Conservation (phyloP, 2,113 vertebrate genomes). For the Lepidothrix coronata region DNA sequence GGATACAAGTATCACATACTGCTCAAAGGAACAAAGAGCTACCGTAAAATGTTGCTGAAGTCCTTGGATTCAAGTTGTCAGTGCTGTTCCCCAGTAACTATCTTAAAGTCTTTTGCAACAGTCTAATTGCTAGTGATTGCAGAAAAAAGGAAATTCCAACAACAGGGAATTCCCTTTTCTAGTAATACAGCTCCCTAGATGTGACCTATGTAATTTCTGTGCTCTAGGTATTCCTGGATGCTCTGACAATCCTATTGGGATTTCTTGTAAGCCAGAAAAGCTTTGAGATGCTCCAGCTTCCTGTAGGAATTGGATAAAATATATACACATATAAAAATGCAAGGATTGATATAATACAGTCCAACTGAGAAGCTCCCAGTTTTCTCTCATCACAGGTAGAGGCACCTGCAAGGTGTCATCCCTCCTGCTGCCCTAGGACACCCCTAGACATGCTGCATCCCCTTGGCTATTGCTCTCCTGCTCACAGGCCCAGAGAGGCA, state of each 20-base stretch:
- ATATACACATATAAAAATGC: not conserved
- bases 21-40: not conserved
- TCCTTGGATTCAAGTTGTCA: not conserved
- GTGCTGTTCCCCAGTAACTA: not conserved
- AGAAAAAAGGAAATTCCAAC: not conserved
- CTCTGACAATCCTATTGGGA: not conserved
- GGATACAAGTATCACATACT: not conserved
- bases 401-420: not conserved
- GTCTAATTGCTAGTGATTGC: not conserved
- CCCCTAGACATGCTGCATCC: accelerated
- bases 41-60: not conserved
- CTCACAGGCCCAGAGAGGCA: not conserved
- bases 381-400: not conserved
- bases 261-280: not conserved
- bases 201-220: not conserved
- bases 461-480: accelerated
- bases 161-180: not conserved
- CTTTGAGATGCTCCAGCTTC: not conserved
- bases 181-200: not conserved
- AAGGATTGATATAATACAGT: not conserved
- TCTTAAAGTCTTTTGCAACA: not conserved
- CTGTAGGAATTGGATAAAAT: not conserved
- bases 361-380: not conserved
- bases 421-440: not conserved
- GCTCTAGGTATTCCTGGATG: not conserved